Evolutionary conservation across 2,888 invertebrate species (phyloP), one percentile per base, ranked within the genome.

Genomic region (Dasypolia templi): DNA sequence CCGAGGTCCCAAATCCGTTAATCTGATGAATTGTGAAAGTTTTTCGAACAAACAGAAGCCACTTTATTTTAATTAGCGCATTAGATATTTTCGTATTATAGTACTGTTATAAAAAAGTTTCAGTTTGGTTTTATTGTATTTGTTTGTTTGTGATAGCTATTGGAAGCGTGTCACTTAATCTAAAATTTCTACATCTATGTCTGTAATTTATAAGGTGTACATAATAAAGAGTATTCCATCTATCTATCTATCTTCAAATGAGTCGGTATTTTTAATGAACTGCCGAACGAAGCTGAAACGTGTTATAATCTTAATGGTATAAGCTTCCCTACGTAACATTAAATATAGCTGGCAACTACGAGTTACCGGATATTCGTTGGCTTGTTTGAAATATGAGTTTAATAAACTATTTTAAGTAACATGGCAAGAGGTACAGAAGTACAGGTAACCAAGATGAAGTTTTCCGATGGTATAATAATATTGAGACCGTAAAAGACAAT

Each of bases 41-140:
- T 82, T 82, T 62, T 22, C 74, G 35, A 74, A 85, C 72, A 77
- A 79, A 82, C 77, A 78, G 64, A 69, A 56, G 65, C 29, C 56
- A 63, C 69, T 77, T 80, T 84, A 70, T 79, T 86, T 81, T 77
- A 77, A 75, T 82, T n/a, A n/a, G n/a, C n/a, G 62, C 61, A 72
- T 73, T 68, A 73, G 55, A 56, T 67, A 59, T 46, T 51, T 56
- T 62, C 26, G 58, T 79, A 55, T 79, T 71, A 71, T 14, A 64
- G 72, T 44, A 53, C 55, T 66, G 53, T 42, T 49, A 58, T 66
- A 29, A 55, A 78, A 72, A 35, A 51, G 17, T 29, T 26, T 35
- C 7, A 55, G 42, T 77, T 55, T n/a, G 35, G 17, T 61, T 58
- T 35, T 46, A 51, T 58, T 4, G 66, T 39, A 26, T 59, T 69